Percentiles rank a stretch among this genome's conserved stretches.
Evolutionary conservation across 1,140 invertebrate species (phyloP).

Genomic region (Drosophila melanica): DNA sequence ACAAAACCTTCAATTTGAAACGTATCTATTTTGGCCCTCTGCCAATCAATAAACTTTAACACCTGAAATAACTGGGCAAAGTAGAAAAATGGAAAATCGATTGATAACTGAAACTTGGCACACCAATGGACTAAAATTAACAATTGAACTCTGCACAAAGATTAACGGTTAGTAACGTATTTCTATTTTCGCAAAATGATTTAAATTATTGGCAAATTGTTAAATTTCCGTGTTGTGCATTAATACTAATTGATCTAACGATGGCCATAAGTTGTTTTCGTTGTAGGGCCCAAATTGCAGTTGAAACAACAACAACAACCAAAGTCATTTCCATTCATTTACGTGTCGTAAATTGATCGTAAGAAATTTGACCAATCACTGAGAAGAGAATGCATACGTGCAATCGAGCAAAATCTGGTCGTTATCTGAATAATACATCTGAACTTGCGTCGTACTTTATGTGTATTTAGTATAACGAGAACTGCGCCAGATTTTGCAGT

Average conservation of each 20-base stretch:
- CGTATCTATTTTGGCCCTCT: not conserved
- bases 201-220: conserved; percentile 7
- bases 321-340: conserved; percentile 23
- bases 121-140: conserved; percentile 9
- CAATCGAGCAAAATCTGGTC: conserved; percentile 4
- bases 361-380: not conserved
- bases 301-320: not conserved
- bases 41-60: not conserved
- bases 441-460: not conserved
- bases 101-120: not conserved
- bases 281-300: conserved; percentile 6
- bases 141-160: conserved; percentile 13
- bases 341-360: conserved; percentile 1
- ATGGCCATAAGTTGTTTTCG: conserved; percentile 8
- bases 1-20: conserved; percentile 1
- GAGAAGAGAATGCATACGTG: conserved; percentile 13
- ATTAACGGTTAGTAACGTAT: conserved; percentile 18
- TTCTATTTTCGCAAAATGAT: not conserved
- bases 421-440: conserved; percentile 5
- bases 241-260: conserved; percentile 4
- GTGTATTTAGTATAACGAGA: not conserved
- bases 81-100: conserved; percentile 12
- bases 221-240: not conserved
- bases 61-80: conserved; percentile 1
- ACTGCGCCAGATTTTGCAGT: conserved; percentile 2